phyloP scores from a whole-genome alignment of 2,113 vertebrate genomes.

The Chloropsis hardwickii region DNA sequence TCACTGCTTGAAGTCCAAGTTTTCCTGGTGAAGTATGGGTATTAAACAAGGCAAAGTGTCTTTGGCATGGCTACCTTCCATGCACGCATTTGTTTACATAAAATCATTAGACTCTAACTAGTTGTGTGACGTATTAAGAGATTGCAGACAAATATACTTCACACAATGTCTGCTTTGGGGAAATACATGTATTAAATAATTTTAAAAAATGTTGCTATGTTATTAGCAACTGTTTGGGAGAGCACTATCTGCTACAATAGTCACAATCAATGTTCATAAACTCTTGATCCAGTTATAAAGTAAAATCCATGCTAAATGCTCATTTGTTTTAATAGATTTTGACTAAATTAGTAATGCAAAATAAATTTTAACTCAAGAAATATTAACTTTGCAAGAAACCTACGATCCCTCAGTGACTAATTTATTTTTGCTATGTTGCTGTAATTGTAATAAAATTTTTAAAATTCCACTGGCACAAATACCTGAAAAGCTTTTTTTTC shows the following conservation, averaged over 20 bases:
- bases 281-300: neutral
- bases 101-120: neutral
- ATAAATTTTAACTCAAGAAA: neutral
- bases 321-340: neutral
- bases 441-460: neutral
- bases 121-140: neutral
- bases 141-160: neutral
- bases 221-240: neutral
- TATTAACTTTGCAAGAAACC: neutral
- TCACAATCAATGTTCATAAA: neutral
- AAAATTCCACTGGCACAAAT: neutral
- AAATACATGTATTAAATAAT: neutral
- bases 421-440: neutral
- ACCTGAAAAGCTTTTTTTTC: neutral
- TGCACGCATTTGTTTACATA: neutral
- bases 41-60: neutral
- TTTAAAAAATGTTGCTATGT: neutral
- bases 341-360: neutral
- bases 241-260: neutral
- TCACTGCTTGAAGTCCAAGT: neutral
- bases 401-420: neutral
- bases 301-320: neutral
- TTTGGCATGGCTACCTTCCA: neutral
- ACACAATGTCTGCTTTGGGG: neutral
- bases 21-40: neutral